Evolutionary conservation across 2,888 invertebrate genomes (phyloP).

Genomic region (Branchellion lobata): DNA sequence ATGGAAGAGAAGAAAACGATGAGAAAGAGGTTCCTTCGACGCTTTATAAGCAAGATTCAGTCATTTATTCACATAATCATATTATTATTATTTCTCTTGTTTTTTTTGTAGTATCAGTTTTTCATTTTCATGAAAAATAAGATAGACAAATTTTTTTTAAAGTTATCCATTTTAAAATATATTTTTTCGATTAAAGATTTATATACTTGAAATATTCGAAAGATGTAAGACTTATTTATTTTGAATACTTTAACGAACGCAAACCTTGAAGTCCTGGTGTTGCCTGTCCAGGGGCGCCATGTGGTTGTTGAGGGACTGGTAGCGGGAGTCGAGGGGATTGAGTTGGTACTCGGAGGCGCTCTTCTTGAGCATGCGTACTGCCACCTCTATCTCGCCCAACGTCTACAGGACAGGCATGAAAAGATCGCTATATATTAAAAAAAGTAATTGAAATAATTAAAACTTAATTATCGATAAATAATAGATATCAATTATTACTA

Average conservation of each 20-base stretch:
- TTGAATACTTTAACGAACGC: no score
- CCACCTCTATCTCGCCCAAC: constrained; percentile 64
- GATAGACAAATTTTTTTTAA: neutral
- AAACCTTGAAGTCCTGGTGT: constrained; percentile 61
- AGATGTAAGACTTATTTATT: no score
- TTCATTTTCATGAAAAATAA: neutral
- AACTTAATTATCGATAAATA: no score
- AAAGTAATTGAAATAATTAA: no score
- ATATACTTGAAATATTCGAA: no score
- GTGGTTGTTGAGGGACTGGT: constrained; percentile 62
- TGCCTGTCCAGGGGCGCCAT: constrained; percentile 59
- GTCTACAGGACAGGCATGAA: no score
- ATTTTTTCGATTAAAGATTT: no score
- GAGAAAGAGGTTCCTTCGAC: neutral
- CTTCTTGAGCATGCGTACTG: constrained; percentile 62
- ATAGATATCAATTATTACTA: no score
- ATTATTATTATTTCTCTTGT: no score
- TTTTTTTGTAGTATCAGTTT: neutral
- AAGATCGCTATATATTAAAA: no score
- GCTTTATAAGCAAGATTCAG: neutral
- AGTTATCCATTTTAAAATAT: neutral
- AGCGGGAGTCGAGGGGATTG: constrained; percentile 64
- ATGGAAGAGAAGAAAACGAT: neutral
- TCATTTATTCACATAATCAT: no score
- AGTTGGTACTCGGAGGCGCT: constrained; percentile 54